Evolutionary conservation across 2,797 vertebrate genomes (phyloP).

Genomic region (Rhabdomys pumilio): DNA sequence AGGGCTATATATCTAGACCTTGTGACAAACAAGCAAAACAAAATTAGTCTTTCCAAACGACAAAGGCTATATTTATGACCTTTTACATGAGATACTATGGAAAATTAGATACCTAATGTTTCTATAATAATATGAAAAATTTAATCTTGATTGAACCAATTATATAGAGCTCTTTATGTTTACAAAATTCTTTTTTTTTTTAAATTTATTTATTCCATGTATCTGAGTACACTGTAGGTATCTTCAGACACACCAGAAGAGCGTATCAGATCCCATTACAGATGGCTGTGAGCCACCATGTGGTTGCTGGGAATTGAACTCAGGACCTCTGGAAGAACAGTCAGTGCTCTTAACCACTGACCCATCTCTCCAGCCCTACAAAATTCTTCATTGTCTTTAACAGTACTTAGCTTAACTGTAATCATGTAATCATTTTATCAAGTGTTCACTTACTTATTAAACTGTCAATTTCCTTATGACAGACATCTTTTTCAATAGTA

Average conservation of each 20-base stretch:
- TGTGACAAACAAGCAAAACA: not conserved
- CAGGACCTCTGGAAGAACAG: too few relatives aligned
- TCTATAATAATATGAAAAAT: conserved; percentile 57
- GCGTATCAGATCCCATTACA: too few relatives aligned
- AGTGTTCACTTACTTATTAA: not conserved
- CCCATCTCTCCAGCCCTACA: not conserved
- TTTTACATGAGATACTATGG: conserved; percentile 41
- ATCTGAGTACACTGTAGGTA: too few relatives aligned
- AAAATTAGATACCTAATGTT: conserved; percentile 31
- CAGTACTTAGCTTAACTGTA: not conserved
- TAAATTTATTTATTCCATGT: too few relatives aligned
- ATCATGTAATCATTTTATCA: conserved; percentile 28
- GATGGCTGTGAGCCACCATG: too few relatives aligned
- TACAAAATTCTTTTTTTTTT: not conserved
- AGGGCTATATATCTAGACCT: not conserved
- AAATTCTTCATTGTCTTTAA: conserved; percentile 45
- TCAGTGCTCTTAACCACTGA: too few relatives aligned
- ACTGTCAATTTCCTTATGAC: conserved; percentile 2
- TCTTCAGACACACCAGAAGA: too few relatives aligned
- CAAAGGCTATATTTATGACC: conserved; percentile 54
- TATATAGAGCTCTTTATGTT: not conserved
- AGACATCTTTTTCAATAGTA: conserved; percentile 30
- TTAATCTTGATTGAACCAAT: conserved; percentile 62
- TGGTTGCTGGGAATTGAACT: too few relatives aligned
- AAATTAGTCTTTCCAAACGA: not conserved